Percentiles rank a stretch among this genome's conserved stretches.
Conservation (phyloP, 1,140 invertebrate species). For the Drosophila biarmipes region DNA sequence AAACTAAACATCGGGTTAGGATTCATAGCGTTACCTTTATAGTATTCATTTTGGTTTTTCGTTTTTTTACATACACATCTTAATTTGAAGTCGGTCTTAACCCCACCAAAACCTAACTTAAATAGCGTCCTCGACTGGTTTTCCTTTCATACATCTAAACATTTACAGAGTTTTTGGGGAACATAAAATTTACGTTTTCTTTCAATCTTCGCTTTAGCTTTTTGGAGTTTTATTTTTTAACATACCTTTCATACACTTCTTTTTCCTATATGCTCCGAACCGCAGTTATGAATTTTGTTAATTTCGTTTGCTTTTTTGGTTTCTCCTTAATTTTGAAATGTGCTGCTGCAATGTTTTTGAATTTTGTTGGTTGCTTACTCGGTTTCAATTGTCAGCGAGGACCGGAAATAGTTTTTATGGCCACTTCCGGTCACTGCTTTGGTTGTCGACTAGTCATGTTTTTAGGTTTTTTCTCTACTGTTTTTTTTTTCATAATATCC, state of each 20-base stretch:
- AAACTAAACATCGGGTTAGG: slow-evolving; percentile 55
- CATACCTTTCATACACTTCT: slow-evolving; percentile 55
- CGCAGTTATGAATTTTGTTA: slow-evolving; percentile 61
- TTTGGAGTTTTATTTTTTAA: slow-evolving; percentile 45
- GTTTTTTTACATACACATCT: slow-evolving; percentile 70
- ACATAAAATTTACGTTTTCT: slow-evolving; percentile 50
- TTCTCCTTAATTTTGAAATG: slow-evolving; percentile 67
- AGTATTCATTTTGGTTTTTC: slow-evolving; percentile 46
- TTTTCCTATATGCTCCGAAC: slow-evolving; percentile 38
- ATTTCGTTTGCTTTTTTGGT: slow-evolving; percentile 38
- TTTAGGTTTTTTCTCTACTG: slow-evolving; percentile 29
- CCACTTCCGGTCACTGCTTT: slow-evolving; percentile 35
- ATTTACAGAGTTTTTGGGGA: slow-evolving; percentile 72
- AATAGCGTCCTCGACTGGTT: slow-evolving; percentile 47
- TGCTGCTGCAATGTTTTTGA: slow-evolving; percentile 72
- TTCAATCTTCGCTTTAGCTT: slow-evolving; percentile 7
- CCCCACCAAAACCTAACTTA: slow-evolving; percentile 68
- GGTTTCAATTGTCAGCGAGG: slow-evolving; percentile 54
- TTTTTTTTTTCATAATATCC: slow-evolving; percentile 1
- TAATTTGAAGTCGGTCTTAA: slow-evolving; percentile 56
- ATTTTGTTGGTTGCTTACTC: slow-evolving; percentile 66
- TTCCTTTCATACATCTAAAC: slow-evolving; percentile 70
- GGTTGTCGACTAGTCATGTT: slow-evolving; percentile 73
- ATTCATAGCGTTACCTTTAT: slow-evolving; percentile 52
- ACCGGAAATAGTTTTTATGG: slow-evolving; percentile 13